Conservation (phyloP, 2,797 vertebrate species). For the Remorina albescens region DNA sequence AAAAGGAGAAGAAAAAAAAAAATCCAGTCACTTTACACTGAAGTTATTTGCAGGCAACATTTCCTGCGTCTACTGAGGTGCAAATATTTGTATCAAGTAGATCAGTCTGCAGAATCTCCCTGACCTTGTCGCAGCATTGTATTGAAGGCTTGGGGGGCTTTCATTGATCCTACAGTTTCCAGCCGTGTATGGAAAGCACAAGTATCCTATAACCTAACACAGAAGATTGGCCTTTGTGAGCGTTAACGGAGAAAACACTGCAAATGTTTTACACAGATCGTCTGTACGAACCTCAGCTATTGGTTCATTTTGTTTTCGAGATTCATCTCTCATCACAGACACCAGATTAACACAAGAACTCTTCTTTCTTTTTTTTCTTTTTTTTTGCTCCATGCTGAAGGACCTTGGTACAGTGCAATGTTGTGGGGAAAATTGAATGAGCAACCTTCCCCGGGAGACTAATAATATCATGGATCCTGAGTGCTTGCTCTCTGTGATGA, state of each 20-base stretch:
- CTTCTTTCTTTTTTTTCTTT: conserved; percentile 26
- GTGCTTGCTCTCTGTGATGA: conserved; percentile 80
- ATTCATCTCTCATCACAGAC: conserved; percentile 36
- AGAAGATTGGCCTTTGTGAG: conserved; percentile 14
- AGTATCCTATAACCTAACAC: conserved; percentile 20
- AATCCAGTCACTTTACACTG: conserved; percentile 22
- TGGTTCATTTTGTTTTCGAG: conserved; percentile 48
- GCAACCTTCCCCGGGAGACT: conserved; percentile 79
- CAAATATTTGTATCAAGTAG: conserved; percentile 57
- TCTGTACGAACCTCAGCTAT: conserved; percentile 33
- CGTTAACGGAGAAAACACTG: conserved; percentile 5
- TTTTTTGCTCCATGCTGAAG: conserved; percentile 35
- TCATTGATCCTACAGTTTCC: conserved; percentile 38
- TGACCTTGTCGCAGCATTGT: conserved; percentile 36
- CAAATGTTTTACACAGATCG: conserved; percentile 21
- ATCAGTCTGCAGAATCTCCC: conserved; percentile 37
- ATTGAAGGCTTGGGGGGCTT: conserved; percentile 26
- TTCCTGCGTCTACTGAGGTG: conserved; percentile 40
- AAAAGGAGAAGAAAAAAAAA: neutral
- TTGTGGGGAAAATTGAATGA: conserved; percentile 77
- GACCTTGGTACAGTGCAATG: conserved; percentile 64
- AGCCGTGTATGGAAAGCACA: conserved; percentile 9
- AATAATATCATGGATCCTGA: conserved; percentile 81
- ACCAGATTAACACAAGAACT: conserved; percentile 55
- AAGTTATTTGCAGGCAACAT: conserved; percentile 50